A percentile compares a stretch with the other conserved stretches of the same genome.
Conservation (phyloP, 2,888 invertebrate genomes). For the Teleiodes luculella region DNA sequence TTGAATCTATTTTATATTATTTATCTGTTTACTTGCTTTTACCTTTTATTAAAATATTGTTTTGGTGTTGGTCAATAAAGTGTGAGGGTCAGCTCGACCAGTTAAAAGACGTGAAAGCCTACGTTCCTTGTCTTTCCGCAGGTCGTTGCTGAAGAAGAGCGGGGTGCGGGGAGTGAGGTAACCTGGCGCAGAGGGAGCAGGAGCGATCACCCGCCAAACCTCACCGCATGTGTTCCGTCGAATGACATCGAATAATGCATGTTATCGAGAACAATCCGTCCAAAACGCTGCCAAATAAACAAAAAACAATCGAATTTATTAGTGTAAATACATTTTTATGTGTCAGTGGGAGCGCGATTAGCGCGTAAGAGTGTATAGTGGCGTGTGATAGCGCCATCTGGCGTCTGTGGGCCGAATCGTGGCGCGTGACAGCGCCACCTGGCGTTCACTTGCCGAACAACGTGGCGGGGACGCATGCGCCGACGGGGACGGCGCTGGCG, state of each 20-base stretch:
- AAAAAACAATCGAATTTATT: constrained; percentile 65
- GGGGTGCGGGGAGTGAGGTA: constrained; percentile 70
- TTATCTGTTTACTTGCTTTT: no score
- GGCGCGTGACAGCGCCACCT: constrained; percentile 71
- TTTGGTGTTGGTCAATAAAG: background rate
- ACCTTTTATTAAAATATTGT: no score
- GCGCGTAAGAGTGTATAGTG: constrained; percentile 33
- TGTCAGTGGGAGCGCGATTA: constrained; percentile 26
- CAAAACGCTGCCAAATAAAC: constrained; percentile 67
- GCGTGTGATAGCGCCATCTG: constrained; percentile 57
- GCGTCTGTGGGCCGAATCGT: constrained; percentile 62
- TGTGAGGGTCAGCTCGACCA: background rate
- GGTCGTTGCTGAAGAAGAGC: constrained; percentile 73
- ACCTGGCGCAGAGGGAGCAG: constrained; percentile 48
- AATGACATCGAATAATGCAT: constrained; percentile 70
- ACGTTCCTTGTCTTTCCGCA: constrained; percentile 60
- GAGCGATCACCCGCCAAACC: constrained; percentile 27
- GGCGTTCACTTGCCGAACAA: constrained; percentile 58
- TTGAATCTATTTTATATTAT: no score
- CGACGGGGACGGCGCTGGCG: constrained; percentile 83
- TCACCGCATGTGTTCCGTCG: constrained; percentile 59
- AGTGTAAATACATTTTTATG: constrained; percentile 47
- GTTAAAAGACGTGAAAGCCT: constrained; percentile 70
- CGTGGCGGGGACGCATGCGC: constrained; percentile 82
- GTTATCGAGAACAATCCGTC: constrained; percentile 53